Conservation (phyloP, 2,113 vertebrate genomes). For the Macroglossus sobrinus region DNA sequence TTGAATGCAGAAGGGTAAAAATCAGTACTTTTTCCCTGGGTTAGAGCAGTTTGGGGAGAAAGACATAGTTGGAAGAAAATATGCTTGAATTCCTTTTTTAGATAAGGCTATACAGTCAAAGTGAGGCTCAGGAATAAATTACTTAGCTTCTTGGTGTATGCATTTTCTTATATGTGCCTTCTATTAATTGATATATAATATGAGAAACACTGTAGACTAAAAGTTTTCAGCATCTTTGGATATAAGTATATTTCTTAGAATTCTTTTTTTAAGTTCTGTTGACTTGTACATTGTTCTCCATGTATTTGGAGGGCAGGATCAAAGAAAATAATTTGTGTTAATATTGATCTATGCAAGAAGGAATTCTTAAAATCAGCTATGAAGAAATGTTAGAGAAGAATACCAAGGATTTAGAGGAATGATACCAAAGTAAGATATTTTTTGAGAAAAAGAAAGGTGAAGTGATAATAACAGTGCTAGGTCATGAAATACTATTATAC, state of each 20-base stretch:
- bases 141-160: neutral
- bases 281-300: neutral
- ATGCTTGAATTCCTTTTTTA: neutral
- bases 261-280: neutral
- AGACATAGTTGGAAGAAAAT: neutral
- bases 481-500: neutral
- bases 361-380: neutral
- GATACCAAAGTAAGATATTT: neutral
- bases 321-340: neutral
- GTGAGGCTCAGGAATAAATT: neutral
- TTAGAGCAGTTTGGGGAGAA: neutral
- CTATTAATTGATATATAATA: neutral
- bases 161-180: neutral
- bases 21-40: neutral
- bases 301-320: neutral
- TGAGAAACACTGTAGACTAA: neutral
- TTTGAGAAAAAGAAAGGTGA: neutral
- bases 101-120: neutral
- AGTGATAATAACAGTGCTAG: neutral
- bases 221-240: neutral
- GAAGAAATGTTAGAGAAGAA: neutral
- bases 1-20: conserved; percentile 34
- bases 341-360: neutral
- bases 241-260: neutral
- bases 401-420: neutral